Conservation (phyloP, 2,113 vertebrate species). For the Quiscalus mexicanus region DNA sequence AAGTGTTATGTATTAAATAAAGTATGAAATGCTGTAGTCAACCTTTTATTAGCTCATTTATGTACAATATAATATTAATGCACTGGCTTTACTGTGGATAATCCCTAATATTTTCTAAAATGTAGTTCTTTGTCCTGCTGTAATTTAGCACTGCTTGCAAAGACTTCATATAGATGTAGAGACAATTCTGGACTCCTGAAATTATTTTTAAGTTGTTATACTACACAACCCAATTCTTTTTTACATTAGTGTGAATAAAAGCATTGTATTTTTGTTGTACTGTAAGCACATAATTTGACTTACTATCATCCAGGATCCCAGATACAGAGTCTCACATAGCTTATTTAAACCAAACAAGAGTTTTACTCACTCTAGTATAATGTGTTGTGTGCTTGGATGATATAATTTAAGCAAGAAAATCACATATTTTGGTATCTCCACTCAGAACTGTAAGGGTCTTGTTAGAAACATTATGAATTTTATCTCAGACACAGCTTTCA, state of each 20-base stretch:
- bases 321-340: neutral
- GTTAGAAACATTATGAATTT: neutral
- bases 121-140: neutral
- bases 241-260: neutral
- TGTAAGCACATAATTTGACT: neutral
- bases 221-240: neutral
- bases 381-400: neutral
- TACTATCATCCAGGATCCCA: neutral
- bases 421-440: neutral
- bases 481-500: neutral
- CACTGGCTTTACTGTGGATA: neutral
- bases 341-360: neutral
- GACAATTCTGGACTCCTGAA: neutral
- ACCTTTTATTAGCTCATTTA: neutral
- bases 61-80: neutral
- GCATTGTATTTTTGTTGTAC: neutral
- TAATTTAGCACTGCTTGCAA: neutral
- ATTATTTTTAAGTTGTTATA: neutral
- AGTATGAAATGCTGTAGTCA: neutral
- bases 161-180: neutral
- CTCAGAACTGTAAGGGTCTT: neutral
- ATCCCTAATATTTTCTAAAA: neutral
- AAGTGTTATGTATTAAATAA: neutral
- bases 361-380: neutral
- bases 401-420: neutral